Evolutionary conservation across 2,888 invertebrate species (phyloP).

Genomic region (Drosophila helvetica): DNA sequence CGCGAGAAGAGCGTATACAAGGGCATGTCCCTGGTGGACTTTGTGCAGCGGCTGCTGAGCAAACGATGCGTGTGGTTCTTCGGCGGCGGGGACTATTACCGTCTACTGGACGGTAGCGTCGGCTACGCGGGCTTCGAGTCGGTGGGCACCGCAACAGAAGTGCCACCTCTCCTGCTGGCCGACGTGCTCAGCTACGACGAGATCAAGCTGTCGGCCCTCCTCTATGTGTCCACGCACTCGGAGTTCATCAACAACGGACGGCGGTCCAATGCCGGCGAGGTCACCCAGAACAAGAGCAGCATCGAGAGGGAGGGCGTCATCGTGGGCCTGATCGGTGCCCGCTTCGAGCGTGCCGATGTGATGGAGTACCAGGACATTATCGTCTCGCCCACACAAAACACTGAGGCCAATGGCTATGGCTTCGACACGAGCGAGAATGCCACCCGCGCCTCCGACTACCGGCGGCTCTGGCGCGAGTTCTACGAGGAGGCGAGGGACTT

Average conservation of each 20-base stretch:
- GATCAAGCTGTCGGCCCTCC: constrained; percentile 85
- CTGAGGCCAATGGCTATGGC: constrained; percentile 84
- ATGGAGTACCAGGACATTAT: constrained; percentile 86
- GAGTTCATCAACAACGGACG: constrained; percentile 86
- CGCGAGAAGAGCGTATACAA: constrained; percentile 82
- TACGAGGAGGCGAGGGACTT: constrained; percentile 73
- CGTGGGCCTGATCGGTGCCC: constrained; percentile 84
- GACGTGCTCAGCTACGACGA: constrained; percentile 86
- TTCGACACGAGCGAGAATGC: not conserved
- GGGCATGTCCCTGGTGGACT: constrained; percentile 83
- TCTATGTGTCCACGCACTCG: constrained; percentile 85
- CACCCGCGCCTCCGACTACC: constrained; percentile 56
- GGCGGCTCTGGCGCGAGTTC: constrained; percentile 75
- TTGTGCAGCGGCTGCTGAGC: constrained; percentile 85
- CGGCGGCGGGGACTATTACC: constrained; percentile 82
- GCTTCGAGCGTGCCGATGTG: constrained; percentile 83
- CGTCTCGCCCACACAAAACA: constrained; percentile 84
- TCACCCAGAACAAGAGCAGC: constrained; percentile 80
- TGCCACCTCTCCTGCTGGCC: constrained; percentile 83
- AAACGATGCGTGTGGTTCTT: constrained; percentile 85
- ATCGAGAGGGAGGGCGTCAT: constrained; percentile 85
- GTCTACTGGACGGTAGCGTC: constrained; percentile 82
- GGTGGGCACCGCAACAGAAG: constrained; percentile 85
- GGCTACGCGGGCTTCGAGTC: constrained; percentile 85
- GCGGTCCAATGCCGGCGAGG: constrained; percentile 84